Evolutionary conservation across 2,113 vertebrate species (phyloP), one percentile per base, ranked within the genome.

Genomic region (Apodemus sylvaticus): DNA sequence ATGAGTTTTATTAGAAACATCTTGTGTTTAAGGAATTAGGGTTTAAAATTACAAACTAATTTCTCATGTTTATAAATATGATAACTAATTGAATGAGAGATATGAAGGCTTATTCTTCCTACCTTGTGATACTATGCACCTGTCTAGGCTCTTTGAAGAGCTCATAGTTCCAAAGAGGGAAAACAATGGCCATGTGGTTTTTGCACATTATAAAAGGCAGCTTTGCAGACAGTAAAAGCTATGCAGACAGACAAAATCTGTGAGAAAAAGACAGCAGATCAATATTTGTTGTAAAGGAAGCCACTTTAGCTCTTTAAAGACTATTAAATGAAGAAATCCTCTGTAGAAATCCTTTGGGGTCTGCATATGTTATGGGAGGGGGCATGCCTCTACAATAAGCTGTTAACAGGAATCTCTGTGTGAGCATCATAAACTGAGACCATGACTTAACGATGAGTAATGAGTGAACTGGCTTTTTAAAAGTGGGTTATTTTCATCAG

Each of bases 341-440:
- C 12, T 51, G 39, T 13, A 45, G 34, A 6, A 79, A 6, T 13
- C 55, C 68, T 3, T 29, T 11, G 60, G 64, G 17, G 5, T 36
- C 16, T 51, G 4, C n/a, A 39, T 60, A 26, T 11, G 34, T 39
- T 19, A 12, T 4, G 1, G 14, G 14, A 42, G 55, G 81, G 81
- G 36, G 53, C 3, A 0, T 11, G 42, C 0, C 0, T 17, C 31
- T 17, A 55, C 12, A 6, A 14, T 0, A 62, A 13, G 26, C 13
- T 58, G 36, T 3, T 26, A 77, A 68, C 10, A 14, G 7, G 17
- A 26, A 24, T 82, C 26, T 89, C 3, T 29, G 31, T 9, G 2
- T 68, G 3, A 17, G 36, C 34, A 24, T 88, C 42, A 45, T 73
- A 70, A 66, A 60, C 17, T n/a, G 19, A 31, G 48, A 60, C 64